These are phyloP conservation scores for Mesocentrotus franciscanus DNA, from an alignment of 53 echinoderm and acorn worm species.

Conservation along the genomic window DNA sequence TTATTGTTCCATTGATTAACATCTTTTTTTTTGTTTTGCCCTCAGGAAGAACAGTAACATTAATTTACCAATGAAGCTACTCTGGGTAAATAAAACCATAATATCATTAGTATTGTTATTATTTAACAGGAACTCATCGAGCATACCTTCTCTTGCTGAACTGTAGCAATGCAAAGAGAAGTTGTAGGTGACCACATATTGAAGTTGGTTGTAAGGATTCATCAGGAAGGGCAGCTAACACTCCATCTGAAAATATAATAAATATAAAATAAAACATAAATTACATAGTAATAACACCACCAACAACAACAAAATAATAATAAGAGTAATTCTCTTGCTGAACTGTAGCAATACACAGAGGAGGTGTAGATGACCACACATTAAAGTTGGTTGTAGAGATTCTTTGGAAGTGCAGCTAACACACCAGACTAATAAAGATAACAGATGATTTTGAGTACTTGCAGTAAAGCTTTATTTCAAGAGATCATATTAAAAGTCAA, in stretches of 20 bases:
- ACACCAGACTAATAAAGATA: background rate
- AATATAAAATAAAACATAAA: background rate
- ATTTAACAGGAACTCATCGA: background rate
- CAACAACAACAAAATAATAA: too few relatives aligned
- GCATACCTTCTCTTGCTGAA: constrained; percentile 88
- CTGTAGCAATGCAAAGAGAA: constrained; percentile 87
- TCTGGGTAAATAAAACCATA: too few relatives aligned
- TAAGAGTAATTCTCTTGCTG: constrained; percentile 72
- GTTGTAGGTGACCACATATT: constrained; percentile 88
- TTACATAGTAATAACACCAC: too few relatives aligned
- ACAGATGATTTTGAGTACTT: too few relatives aligned
- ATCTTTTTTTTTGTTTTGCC: too few relatives aligned
- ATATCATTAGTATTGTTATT: background rate
- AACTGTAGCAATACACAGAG: constrained; percentile 89
- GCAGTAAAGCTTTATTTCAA: too few relatives aligned
- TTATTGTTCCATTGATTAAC: too few relatives aligned
- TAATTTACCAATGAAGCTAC: too few relatives aligned
- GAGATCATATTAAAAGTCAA: background rate
- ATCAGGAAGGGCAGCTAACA: constrained; percentile 54
- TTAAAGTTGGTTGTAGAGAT: constrained; percentile 71
- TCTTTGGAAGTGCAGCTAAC: constrained; percentile 44
- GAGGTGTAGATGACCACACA: constrained; percentile 88
- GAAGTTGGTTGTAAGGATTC: constrained; percentile 72
- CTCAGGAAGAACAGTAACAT: too few relatives aligned
- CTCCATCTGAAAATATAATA: constrained; percentile 14